Evolutionary conservation across 2,113 vertebrate species (phyloP), one percentile per base, ranked within the genome.

Genomic region (Toxotes jaculatrix): DNA sequence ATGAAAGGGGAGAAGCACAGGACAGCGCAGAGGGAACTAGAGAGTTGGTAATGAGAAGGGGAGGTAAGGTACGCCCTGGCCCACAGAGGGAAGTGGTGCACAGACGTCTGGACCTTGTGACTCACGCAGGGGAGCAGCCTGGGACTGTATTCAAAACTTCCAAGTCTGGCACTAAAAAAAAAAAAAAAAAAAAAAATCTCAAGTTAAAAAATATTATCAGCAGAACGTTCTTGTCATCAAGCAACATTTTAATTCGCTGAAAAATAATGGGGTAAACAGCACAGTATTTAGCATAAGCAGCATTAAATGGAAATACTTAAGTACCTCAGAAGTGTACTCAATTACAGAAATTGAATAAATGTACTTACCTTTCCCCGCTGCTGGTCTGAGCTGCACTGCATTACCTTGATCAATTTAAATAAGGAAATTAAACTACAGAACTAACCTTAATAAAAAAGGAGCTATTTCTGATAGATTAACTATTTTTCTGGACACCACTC

Each of bases 41-140:
- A 32, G 79, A 67, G 72, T 17, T 64, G 73, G 69, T 34, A 74
- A 23, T 13, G 69, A 64, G 74, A 36, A 79, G 74, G 79, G 82
- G 87, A 67, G 80, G 77, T 2, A 45, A 70, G 40, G 80, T 68
- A 65, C 85, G 85, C 72, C 83, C 83, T 51, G 83, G 63, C 36
- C 88, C 66, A 12, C 53, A 34, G 13, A 61, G 73, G 67, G 84
- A 57, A 80, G 60, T 34, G 67, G 79, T 68, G 59, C 74, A 17
- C 21, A 81, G 62, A 49, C 72, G 82, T 38, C 21, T 69, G 79
- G 85, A 92, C 88, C 94, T 92, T 94, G 94, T 94, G 93, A 95
- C 90, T 83, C 69, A 42, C 14, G 27, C 66, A 42, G 32, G 43
- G 71, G 34, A 61, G 67, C 80, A 38, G 49, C 56, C 11, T 36